Percentiles rank a stretch among this genome's conserved stretches.
Conservation (phyloP, 2,797 vertebrate genomes). For the Triplophysa yarkandensis region DNA sequence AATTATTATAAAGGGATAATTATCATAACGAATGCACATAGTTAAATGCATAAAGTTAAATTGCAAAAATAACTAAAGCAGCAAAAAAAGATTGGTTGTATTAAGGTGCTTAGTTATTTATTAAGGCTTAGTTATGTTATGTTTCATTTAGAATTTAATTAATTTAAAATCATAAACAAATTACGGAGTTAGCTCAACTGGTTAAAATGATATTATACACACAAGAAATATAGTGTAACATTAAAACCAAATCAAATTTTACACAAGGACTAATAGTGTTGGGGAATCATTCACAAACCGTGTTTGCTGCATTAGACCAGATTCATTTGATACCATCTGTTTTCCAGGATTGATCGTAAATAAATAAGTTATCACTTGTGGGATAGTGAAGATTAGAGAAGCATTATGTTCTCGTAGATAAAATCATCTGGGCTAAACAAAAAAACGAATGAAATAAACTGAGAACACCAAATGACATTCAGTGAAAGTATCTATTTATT, state of each 20-base stretch:
- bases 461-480: not conserved
- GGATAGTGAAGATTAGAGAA: slow-evolving; percentile 32
- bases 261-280: not conserved
- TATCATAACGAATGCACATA: no score
- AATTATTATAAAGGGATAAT: no score
- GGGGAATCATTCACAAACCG: not conserved
- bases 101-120: no score
- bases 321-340: slow-evolving; percentile 21
- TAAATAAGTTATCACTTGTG: slow-evolving; percentile 13
- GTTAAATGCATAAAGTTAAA: no score
- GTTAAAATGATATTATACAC: not conserved
- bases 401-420: slow-evolving; percentile 28
- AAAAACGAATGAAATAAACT: not conserved
- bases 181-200: not conserved
- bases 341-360: slow-evolving; percentile 23
- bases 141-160: no score
- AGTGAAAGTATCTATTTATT: not conserved
- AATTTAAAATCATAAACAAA: no score
- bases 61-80: no score
- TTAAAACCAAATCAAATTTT: no score
- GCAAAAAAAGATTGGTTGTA: no score
- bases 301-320: slow-evolving; percentile 4
- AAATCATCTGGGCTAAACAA: slow-evolving; percentile 4
- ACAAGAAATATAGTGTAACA: no score
- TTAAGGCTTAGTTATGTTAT: no score